phyloP scores from a whole-genome alignment of 1,140 invertebrate genomes.

The Thaumatotibia leucotreta region DNA sequence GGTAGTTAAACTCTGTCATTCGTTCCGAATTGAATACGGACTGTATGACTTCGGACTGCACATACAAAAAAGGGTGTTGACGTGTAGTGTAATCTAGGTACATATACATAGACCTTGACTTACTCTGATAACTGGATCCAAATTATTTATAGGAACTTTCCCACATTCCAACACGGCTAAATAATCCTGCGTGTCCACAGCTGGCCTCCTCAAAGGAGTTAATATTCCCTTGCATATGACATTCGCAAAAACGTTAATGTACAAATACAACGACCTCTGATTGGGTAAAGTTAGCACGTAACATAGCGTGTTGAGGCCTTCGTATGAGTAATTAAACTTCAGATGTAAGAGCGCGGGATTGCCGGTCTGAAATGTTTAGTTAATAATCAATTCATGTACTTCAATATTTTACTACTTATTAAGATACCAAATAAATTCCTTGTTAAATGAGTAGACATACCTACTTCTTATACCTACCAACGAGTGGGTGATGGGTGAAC shows the following conservation, averaged over 20 bases:
- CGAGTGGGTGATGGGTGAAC: too few species aligned
- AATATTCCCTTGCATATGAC: constrained; percentile 46
- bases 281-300: constrained; percentile 60
- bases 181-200: constrained; percentile 32
- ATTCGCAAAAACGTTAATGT: constrained; percentile 48
- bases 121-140: constrained; percentile 68
- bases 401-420: not conserved
- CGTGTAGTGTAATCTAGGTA: not conserved
- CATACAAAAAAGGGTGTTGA: too few species aligned
- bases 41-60: too few species aligned
- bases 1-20: too few species aligned
- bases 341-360: constrained; percentile 45
- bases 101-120: constrained; percentile 16
- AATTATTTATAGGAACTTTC: constrained; percentile 67
- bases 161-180: constrained; percentile 59
- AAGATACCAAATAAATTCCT: too few species aligned
- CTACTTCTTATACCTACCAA: too few species aligned
- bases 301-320: constrained; percentile 51
- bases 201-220: constrained; percentile 42
- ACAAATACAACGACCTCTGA: constrained; percentile 48
- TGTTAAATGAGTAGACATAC: too few species aligned
- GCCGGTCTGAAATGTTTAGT: constrained; percentile 41
- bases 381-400: not conserved
- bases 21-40: too few species aligned
- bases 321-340: constrained; percentile 46